Conservation (phyloP, 2,113 vertebrate genomes). For the Myxocyprinus asiaticus region DNA sequence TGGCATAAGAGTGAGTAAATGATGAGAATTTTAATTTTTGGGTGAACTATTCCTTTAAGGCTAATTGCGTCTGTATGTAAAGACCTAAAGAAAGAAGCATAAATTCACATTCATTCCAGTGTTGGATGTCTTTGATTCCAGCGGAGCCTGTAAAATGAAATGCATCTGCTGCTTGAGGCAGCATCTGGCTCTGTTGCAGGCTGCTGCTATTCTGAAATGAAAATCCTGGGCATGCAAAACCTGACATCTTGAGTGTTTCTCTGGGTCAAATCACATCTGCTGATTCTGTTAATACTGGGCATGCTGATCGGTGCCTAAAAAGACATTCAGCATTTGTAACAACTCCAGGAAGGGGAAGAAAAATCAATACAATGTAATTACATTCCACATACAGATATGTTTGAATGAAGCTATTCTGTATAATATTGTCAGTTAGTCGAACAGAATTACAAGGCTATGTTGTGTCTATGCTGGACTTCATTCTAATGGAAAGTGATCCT, state of each 20-base stretch:
- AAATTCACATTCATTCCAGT: not conserved
- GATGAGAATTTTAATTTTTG: too few relatives aligned
- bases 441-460: not conserved
- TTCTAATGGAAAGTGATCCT: constrained; percentile 19
- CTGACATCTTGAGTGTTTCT: constrained; percentile 1
- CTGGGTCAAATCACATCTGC: constrained; percentile 40
- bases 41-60: too few relatives aligned
- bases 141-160: constrained; percentile 26
- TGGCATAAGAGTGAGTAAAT: too few relatives aligned
- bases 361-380: constrained; percentile 51
- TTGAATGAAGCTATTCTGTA: not conserved
- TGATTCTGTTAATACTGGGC: constrained; percentile 48
- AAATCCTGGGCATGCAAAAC: constrained; percentile 43
- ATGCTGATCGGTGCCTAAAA: constrained; percentile 40
- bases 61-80: too few relatives aligned
- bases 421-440: constrained; percentile 22
- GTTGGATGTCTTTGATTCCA: not conserved
- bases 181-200: constrained; percentile 9
- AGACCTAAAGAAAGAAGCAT: constrained; percentile 2
- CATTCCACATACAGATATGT: constrained; percentile 3
- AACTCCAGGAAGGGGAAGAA: not conserved
- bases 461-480: constrained; percentile 2
- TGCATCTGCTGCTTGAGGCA: constrained; percentile 19
- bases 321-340: constrained; percentile 48
- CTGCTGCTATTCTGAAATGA: constrained; percentile 44